These are phyloP conservation scores for Tetragnatha versicolor DNA, from an alignment of 1,140 invertebrate genomes.

Conservation along the genomic window DNA sequence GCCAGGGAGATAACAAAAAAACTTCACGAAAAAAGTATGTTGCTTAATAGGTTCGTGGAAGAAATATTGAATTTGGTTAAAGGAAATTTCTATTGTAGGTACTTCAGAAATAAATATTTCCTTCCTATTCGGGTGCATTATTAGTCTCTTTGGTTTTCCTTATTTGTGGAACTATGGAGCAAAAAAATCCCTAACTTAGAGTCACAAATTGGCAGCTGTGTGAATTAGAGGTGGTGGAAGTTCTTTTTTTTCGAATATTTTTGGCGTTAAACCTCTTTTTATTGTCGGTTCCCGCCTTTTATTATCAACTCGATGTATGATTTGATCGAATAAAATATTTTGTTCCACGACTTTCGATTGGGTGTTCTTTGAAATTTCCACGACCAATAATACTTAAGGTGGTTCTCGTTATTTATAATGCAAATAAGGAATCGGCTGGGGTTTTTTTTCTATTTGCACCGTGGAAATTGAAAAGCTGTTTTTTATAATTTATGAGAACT, in stretches of 20 bases:
- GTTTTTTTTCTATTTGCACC: too few species aligned
- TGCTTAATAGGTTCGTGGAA: neutral
- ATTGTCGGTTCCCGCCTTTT: neutral
- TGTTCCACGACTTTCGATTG: slow-evolving; percentile 2
- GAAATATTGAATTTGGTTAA: slow-evolving; percentile 27
- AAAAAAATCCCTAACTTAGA: slow-evolving; percentile 8
- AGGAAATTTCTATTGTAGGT: neutral
- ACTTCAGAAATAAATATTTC: neutral
- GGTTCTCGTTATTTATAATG: too few species aligned
- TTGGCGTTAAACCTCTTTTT: neutral
- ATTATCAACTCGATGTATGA: neutral
- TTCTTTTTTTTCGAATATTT: slow-evolving; percentile 6
- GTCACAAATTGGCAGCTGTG: slow-evolving; percentile 29
- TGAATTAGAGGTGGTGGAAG: slow-evolving; percentile 19
- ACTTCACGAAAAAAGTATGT: neutral
- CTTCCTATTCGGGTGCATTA: neutral
- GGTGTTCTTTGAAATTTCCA: too few species aligned
- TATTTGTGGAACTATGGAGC: neutral
- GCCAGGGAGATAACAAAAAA: slow-evolving; percentile 6
- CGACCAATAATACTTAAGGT: too few species aligned
- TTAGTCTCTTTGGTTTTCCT: slow-evolving; percentile 6
- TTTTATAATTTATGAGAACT: too few species aligned
- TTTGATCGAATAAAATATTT: neutral
- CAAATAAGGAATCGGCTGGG: too few species aligned
- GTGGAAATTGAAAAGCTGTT: too few species aligned